A percentile compares a stretch with the other conserved stretches of the same genome.
Evolutionary conservation across 2,113 vertebrate species (phyloP).

Genomic region (Tachysurus vachellii): DNA sequence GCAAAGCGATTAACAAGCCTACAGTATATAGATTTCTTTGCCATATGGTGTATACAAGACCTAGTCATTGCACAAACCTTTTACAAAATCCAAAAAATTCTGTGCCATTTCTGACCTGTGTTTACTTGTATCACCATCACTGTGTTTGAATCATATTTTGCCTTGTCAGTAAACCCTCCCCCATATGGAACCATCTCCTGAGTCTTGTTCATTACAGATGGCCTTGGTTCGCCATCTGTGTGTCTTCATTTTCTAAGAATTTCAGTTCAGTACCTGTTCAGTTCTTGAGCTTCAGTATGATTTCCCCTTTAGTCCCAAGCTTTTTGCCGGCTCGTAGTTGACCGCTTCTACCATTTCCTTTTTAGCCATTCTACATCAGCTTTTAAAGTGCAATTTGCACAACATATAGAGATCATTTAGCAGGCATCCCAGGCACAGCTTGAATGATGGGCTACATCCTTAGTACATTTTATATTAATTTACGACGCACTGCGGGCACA

Average conservation of each 20-base stretch:
- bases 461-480: constrained; percentile 10
- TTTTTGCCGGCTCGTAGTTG: not conserved
- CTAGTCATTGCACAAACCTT: not conserved
- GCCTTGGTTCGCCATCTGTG: not conserved
- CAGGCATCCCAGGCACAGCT: not conserved
- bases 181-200: not conserved
- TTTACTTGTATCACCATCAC: not conserved
- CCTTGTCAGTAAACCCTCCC: not conserved
- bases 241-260: not conserved
- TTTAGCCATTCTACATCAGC: not conserved
- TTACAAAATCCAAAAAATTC: not conserved
- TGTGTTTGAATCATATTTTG: not conserved
- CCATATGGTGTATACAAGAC: no score
- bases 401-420: not conserved
- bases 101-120: not conserved
- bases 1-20: no score
- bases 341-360: not conserved
- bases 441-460: not conserved
- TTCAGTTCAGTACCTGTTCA: not conserved
- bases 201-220: not conserved
- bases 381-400: constrained; percentile 8
- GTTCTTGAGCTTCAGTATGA: not conserved
- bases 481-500: not conserved
- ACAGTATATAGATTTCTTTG: no score
- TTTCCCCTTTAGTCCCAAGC: not conserved